These are phyloP conservation scores for Poecilia wingei DNA, from an alignment of 2,797 vertebrate genomes.

Conservation along the genomic window DNA sequence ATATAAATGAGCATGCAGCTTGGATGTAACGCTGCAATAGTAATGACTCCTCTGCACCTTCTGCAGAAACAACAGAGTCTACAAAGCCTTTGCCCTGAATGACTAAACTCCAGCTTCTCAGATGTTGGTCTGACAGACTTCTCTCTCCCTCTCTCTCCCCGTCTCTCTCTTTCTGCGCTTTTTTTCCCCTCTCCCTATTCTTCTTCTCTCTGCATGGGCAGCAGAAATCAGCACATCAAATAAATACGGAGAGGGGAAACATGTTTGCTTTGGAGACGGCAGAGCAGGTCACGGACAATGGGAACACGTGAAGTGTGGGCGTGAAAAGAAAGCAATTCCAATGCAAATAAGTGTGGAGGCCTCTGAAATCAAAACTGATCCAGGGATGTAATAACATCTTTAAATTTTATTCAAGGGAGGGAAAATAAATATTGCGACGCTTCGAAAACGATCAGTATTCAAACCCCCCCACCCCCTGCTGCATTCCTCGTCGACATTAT, in stretches of 20 bases:
- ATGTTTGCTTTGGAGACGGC: slow-evolving; percentile 71
- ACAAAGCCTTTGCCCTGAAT: slow-evolving; percentile 68
- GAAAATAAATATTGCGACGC: slow-evolving; percentile 27
- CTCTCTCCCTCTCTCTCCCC: slow-evolving; percentile 41
- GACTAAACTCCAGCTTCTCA: slow-evolving; percentile 73
- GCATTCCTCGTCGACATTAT: slow-evolving; percentile 62
- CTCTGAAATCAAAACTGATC: slow-evolving; percentile 66
- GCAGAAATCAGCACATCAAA: slow-evolving; percentile 80
- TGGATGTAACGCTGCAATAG: slow-evolving; percentile 54
- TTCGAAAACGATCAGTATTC: slow-evolving; percentile 58
- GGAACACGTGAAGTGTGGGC: slow-evolving; percentile 57
- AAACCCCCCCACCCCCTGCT: neutral
- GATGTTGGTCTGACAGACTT: slow-evolving; percentile 66
- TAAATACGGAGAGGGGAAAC: slow-evolving; percentile 71
- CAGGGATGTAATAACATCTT: slow-evolving; percentile 56
- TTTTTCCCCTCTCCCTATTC: slow-evolving; percentile 15
- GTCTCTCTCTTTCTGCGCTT: slow-evolving; percentile 14
- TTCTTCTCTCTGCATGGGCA: slow-evolving; percentile 55
- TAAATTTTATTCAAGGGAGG: slow-evolving; percentile 53
- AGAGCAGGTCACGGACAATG: slow-evolving; percentile 72
- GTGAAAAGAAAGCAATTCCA: slow-evolving; percentile 67
- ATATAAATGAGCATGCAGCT: slow-evolving; percentile 24
- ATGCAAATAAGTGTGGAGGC: slow-evolving; percentile 59
- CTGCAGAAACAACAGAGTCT: slow-evolving; percentile 73
- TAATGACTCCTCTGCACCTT: slow-evolving; percentile 44